Base-by-base conservation (phyloP, 2,113 vertebrate species). In the Thunnus maccoyii region DNA sequence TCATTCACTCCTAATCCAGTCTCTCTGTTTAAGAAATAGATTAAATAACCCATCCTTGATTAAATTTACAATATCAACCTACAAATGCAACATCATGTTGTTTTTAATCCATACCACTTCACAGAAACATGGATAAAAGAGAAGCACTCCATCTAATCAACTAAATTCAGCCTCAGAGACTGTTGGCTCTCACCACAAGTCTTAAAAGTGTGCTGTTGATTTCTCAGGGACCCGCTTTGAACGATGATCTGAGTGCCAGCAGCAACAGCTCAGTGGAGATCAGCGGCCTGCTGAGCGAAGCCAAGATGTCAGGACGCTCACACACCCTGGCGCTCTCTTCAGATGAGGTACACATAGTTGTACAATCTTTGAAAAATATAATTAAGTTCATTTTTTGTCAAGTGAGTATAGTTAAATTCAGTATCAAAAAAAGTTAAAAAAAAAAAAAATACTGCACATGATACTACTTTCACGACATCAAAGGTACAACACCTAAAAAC, bases 251-350 rank as follows among this genome's bases (percentile, higher is more conserved):
- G 94, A 99, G 97, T 18, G 94, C 95, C 88, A 99, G 98, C 95
- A 99, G 97, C 86, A 95, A 96, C 69, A 98, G 97, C 87, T 98
- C 98, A 0, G 96, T 96, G 78, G 98, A 99, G 83, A 73, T 99
- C 91, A 97, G 96, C 0, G 97, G 96, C 22, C 88, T 96, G 76
- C 93, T 96, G 92, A 93, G 94, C 8, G 96, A 97, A 67, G 93
- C 94, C 55, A 97, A 96, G 94, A 82, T 91, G 13, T 92, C 95
- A 0, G 96, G 96, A 52, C 95, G 89, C 69, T 96, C 96, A 0
- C 96, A 96, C 67, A 96, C 93, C 70, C 86, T 95, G 77, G 91
- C 50, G 5, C 88, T 97, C 51, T 99, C 98, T 0, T 99, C 98
- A 25, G 96, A 98, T 47, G 98, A 99, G 97, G 98, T 99, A 95